phyloP scores from a whole-genome alignment of 1,140 invertebrate genomes.

The Drosophila persimilis region DNA sequence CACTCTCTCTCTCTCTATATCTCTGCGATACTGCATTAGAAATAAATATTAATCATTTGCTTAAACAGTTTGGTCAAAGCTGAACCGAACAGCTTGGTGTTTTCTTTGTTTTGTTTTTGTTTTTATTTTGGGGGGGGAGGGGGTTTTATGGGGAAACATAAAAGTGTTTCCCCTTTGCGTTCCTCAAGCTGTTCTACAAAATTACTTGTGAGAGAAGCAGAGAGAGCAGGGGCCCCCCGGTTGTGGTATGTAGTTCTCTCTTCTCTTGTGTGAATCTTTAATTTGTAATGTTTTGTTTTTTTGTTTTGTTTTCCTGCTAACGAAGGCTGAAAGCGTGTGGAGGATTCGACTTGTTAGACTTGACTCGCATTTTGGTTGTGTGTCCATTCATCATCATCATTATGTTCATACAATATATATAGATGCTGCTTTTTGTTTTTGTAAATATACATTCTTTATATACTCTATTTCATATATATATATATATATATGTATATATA shows the following conservation, averaged over 20 bases:
- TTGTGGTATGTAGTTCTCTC: conserved; percentile 7
- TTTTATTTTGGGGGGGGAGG: too few species aligned
- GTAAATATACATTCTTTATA: conserved; percentile 71
- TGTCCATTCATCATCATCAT: conserved; percentile 32
- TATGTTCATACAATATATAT: conserved; percentile 29
- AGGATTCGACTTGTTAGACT: conserved; percentile 23
- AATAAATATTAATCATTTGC: too few species aligned
- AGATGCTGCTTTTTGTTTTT: conserved; percentile 33
- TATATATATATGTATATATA: conserved; percentile 49
- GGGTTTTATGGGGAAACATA: too few species aligned
- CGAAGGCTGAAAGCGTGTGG: conserved; percentile 1
- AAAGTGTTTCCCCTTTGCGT: too few species aligned
- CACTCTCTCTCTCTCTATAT: too few species aligned
- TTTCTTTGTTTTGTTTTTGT: too few species aligned
- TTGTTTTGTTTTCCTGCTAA: conserved; percentile 5
- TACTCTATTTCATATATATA: conserved; percentile 56
- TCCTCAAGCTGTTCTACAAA: too few species aligned
- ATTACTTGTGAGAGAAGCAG: too few species aligned
- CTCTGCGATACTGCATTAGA: too few species aligned
- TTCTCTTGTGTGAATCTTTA: conserved; percentile 23
- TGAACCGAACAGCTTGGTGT: too few species aligned
- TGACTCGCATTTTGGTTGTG: conserved; percentile 49
- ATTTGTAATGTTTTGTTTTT: conserved; percentile 1
- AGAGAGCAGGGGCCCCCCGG: too few species aligned
- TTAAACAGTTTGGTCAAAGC: too few species aligned